Percentiles rank a stretch among this genome's conserved stretches.
These are phyloP conservation scores for Sclerurus mexicanus DNA, from an alignment of 2,113 vertebrate species.

Conservation along the genomic window DNA sequence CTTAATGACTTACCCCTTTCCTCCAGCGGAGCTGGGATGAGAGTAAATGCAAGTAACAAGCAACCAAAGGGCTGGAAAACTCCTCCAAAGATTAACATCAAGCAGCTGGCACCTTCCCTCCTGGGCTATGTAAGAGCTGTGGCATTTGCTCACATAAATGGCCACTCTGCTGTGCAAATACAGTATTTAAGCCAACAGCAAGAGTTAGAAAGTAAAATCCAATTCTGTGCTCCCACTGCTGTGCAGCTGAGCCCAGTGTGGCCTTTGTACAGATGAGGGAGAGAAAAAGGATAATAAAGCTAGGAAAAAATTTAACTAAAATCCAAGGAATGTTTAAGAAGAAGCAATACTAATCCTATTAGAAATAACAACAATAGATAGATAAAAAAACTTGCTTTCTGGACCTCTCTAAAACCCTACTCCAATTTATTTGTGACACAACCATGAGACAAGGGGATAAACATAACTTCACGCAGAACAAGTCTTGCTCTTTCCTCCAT, in stretches of 20 bases:
- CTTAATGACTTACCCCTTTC: background rate
- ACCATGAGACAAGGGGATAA: background rate
- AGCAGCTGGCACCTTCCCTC: background rate
- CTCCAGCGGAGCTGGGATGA: background rate
- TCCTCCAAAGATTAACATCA: background rate
- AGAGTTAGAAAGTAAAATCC: background rate
- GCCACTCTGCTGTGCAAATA: accelerated
- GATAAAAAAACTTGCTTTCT: background rate
- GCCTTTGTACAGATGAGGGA: background rate
- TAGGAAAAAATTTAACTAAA: background rate
- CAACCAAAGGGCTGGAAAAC: background rate
- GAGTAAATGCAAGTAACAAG: background rate
- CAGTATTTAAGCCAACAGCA: accelerated
- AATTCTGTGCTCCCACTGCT: background rate
- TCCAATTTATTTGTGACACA: background rate
- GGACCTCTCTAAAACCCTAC: background rate
- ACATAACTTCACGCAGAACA: background rate
- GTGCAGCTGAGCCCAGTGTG: background rate
- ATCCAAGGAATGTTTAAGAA: background rate
- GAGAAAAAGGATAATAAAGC: background rate
- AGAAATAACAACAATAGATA: background rate
- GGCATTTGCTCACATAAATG: background rate
- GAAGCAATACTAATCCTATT: background rate
- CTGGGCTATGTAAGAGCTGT: background rate
- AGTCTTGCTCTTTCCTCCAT: background rate